phyloP scores from a whole-genome alignment of 2,113 vertebrate species.

The Semicossyphus pulcher region DNA sequence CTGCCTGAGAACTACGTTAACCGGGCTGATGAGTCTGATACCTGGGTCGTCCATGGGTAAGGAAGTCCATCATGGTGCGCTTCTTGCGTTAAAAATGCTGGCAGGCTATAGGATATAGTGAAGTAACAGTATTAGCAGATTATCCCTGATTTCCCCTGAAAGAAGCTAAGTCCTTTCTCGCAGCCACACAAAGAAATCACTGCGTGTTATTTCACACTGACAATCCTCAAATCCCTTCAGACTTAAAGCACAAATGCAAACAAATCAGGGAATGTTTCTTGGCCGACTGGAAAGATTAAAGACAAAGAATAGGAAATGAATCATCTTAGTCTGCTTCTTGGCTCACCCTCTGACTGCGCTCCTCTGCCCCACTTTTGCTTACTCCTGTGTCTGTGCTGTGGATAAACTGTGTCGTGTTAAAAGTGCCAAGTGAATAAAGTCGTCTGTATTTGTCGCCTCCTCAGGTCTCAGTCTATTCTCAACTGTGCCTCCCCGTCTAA shows the following conservation, averaged over 20 bases:
- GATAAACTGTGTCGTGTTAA: not conserved
- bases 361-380: not conserved
- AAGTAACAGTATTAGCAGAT: not conserved
- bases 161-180: not conserved
- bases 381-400: not conserved
- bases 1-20: conserved; percentile 97
- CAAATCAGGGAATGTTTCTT: not conserved
- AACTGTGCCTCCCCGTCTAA: conserved; percentile 82
- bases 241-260: not conserved
- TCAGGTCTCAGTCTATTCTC: conserved; percentile 93
- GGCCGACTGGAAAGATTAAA: conserved; percentile 2
- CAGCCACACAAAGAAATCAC: not conserved
- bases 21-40: conserved; percentile 94
- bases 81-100: not conserved
- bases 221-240: not conserved
- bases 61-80: conserved; percentile 23
- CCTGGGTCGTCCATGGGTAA: conserved; percentile 97
- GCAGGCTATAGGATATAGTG: not conserved
- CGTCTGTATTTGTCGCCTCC: conserved; percentile 40
- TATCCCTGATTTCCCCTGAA: not conserved
- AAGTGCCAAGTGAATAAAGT: not conserved
- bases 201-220: conserved; percentile 2
- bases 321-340: not conserved
- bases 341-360: not conserved
- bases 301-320: not conserved